Base-by-base conservation (phyloP, 2,888 invertebrate species). In the Lasius fuliginosus region DNA sequence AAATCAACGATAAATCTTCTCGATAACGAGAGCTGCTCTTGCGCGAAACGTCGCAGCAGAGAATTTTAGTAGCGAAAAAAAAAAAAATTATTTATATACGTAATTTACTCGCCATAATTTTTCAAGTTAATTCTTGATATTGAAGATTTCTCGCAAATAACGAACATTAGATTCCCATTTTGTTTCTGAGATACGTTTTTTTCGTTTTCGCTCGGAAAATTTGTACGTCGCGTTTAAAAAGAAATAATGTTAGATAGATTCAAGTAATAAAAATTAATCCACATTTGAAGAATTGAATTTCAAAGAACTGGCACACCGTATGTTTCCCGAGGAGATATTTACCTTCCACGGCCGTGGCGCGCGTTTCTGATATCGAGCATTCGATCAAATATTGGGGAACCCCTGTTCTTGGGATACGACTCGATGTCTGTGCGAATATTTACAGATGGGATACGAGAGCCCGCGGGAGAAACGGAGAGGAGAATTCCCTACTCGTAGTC, bases 401-500 rank as follows among this genome's bases (percentile, higher is more conserved):
- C 56, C 3, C 12, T 27, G 53, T 69, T 69, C 33, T n/a, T 12
- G 12, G 23, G 18, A 0, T 11, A 23, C 42, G 46, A 60, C 23
- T 42, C 42, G 40, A 77, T 46, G 79, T 71, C 27, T 40, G 56
- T 11, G 23, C 58, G 71, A 79, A 42, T 71, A 79, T 79, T 71
- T 71, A 23, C 79, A 27, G 27, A 40, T 56, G 67, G 30, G 9
- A 69, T 42, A 23, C 36, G 30, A 18, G 36, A 23, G 36, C 33
- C 36, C 18, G 33, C 2, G 18, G 12, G 46, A 12, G 23, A 46
- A 23, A 27, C 27, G 58, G 27, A 56, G 81, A 71, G 67, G 42
- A 77, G 69, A 77, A 56, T 77, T 83, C 83, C 74, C 76, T 83
- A 62, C 83, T 85, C 60, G 56, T 82, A 74, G 67, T 84, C 68